Conservation (phyloP, 2,888 invertebrate species). For the Gandaritis pyraliata region DNA sequence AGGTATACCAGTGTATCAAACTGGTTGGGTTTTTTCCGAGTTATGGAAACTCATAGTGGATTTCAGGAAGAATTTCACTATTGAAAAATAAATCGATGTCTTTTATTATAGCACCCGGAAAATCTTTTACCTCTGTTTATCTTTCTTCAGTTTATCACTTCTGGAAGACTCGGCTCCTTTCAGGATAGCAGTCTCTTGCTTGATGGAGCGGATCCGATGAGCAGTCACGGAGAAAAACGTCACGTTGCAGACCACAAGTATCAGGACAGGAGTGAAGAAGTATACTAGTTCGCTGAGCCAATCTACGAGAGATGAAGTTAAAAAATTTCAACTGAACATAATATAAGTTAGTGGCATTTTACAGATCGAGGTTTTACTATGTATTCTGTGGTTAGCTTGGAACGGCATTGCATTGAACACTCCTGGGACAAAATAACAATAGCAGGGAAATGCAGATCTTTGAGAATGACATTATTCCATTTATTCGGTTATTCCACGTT, state of each 20-base stretch:
- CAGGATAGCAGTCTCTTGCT: slow-evolving; percentile 87
- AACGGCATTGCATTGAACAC: slow-evolving; percentile 4
- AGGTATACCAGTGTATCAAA: no score
- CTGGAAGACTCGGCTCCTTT: slow-evolving; percentile 87
- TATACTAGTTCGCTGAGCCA: slow-evolving; percentile 85
- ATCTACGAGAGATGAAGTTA: slow-evolving; percentile 58
- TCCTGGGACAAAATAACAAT: slow-evolving; percentile 17
- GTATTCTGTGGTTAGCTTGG: no score
- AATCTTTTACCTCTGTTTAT: slow-evolving; percentile 82
- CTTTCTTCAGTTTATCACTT: slow-evolving; percentile 83
- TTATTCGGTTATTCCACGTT: slow-evolving; percentile 4
- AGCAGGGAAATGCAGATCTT: slow-evolving; percentile 4
- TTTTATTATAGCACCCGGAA: no score
- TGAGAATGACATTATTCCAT: neutral
- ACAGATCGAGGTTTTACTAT: no score
- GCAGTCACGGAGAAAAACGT: slow-evolving; percentile 88
- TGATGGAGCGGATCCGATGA: slow-evolving; percentile 86
- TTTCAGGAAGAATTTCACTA: no score
- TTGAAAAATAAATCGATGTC: no score
- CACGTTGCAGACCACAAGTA: slow-evolving; percentile 86
- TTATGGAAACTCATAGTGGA: no score
- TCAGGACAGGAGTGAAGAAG: slow-evolving; percentile 88
- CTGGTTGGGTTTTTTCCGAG: no score
- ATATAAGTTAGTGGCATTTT: no score
- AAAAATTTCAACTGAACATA: no score